Base-by-base conservation (phyloP, 1,140 invertebrate species). In the Vanessa tameamea region DNA sequence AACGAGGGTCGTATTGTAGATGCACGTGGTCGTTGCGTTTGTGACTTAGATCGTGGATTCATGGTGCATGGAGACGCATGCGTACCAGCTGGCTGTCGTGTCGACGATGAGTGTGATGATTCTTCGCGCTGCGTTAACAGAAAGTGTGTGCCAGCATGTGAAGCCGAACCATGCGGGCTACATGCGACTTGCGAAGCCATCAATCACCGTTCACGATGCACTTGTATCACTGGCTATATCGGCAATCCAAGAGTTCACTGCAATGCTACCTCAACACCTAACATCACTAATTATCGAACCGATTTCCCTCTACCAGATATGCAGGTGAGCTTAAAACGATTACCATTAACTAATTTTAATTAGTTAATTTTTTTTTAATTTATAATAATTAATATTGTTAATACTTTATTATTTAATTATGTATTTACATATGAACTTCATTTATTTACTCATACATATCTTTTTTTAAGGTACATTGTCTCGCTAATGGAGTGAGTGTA, bases 401-500 rank as follows among this genome's bases (percentile, higher is more conserved):
- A 1, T 37, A 37, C 7, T 7, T 5, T 37, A 37, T 7, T 37
- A 43, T 43, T 9, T 43, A 43, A 9, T 9, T 9, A 9, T 43
- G 6, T 43, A 43, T 43, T 43, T 9, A 9, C 7, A 43, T 43
- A 43, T 43, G 37, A 43, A 43, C 37, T 43, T 43, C 9, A 8
- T 43, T 43, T 43, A 43, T 9, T 0, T 43, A 43, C 8, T 43
- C 7, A 6, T 6, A 43, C 37, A 31, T 31, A 31, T 43, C 2
- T 31, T 72, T 72, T 63, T 73, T 71, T 75, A 76, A 95, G 53
- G 98, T 98, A n/a, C 85, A 90, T 48, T 99, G 98, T 91, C 87
- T 98, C 48, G 97, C 97, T 15, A 97, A 99, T 90, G 98, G 98
- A 43, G 97, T 99, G 0, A 96, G 97, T 84, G 97, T 98, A 0